These are phyloP conservation scores for Echinometra lucunter DNA, from an alignment of 53 echinoderm and acorn worm species.

Conservation along the genomic window DNA sequence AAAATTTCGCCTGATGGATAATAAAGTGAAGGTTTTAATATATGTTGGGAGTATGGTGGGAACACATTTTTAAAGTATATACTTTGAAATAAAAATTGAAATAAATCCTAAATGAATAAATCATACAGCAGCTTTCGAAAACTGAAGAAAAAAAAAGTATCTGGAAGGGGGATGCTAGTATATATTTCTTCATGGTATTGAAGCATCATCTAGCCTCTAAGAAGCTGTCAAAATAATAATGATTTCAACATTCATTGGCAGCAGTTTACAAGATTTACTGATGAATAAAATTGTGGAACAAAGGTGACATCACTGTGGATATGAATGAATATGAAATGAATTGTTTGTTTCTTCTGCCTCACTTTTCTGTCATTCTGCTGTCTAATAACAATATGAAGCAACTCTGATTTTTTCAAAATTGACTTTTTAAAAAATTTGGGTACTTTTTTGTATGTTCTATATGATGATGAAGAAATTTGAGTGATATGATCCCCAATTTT, in stretches of 20 bases:
- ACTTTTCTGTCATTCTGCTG: not conserved
- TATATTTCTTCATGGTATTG: not conserved
- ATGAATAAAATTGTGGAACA: not conserved
- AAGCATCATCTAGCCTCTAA: constrained; percentile 3
- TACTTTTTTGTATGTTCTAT: too few species aligned
- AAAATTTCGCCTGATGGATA: not conserved
- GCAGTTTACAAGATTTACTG: not conserved
- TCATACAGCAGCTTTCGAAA: not conserved
- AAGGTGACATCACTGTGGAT: not conserved
- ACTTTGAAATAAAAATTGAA: not conserved
- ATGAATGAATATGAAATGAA: constrained; percentile 35
- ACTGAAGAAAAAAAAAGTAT: not conserved
- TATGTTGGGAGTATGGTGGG: not conserved
- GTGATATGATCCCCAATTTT: too few species aligned
- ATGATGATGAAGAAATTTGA: too few species aligned
- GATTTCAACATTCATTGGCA: constrained; percentile 15
- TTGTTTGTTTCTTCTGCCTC: not conserved
- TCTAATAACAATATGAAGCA: too few species aligned
- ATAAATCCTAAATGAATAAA: not conserved
- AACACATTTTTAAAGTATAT: not conserved
- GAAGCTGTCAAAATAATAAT: not conserved
- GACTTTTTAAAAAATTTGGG: too few species aligned
- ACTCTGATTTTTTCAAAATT: too few species aligned
- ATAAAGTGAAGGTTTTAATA: not conserved
- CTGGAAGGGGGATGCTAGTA: not conserved